These are phyloP conservation scores for Cantharis flavilabris DNA, from an alignment of 2,888 invertebrate genomes.

Conservation along the genomic window DNA sequence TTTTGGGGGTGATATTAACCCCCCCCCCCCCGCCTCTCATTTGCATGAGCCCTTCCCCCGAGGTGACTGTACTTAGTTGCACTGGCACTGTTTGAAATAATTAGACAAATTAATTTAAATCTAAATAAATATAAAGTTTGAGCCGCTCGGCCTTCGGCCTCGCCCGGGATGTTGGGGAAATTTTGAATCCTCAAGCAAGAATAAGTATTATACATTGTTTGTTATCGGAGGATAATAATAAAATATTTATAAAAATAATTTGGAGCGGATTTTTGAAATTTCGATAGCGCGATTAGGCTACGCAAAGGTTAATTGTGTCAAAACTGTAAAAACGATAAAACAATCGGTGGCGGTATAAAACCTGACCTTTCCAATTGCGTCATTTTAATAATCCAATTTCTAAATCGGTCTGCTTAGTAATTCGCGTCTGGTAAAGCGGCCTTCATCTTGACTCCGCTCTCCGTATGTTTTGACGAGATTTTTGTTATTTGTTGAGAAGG, in stretches of 20 bases:
- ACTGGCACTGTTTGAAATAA: too few species aligned
- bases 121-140: too few species aligned
- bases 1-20: too few species aligned
- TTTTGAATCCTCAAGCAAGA: background rate
- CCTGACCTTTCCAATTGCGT: conserved; percentile 24
- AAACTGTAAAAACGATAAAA: background rate
- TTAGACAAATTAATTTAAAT: too few species aligned
- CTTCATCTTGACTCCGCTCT: conserved; percentile 18
- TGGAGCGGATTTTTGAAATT: background rate
- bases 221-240: background rate
- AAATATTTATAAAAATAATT: background rate
- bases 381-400: conserved; percentile 15
- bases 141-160: too few species aligned
- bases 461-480: conserved; percentile 6
- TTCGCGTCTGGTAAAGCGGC: conserved; percentile 7
- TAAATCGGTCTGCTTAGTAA: conserved; percentile 16
- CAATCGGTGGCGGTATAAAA: conserved; percentile 13
- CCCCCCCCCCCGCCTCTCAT: too few species aligned
- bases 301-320: conserved; percentile 1
- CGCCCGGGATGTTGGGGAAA: too few species aligned
- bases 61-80: too few species aligned
- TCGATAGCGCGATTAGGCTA: background rate
- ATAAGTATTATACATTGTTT: background rate
- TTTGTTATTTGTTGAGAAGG: background rate
- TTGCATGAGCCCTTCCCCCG: too few species aligned